Evolutionary conservation across 2,113 vertebrate genomes (phyloP).

Genomic region (Nesoenas mayeri): DNA sequence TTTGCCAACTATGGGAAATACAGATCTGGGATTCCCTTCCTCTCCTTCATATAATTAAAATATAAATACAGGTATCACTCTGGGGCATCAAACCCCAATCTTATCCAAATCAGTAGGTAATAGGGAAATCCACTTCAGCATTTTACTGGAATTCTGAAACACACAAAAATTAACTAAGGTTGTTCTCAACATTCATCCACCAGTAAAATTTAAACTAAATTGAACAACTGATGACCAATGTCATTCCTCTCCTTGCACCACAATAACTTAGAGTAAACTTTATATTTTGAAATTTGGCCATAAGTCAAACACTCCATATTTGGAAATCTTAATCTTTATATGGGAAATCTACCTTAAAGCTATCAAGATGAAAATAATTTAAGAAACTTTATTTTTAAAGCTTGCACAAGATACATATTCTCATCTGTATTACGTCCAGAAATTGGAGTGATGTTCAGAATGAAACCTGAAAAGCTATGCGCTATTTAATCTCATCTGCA

Average conservation of each 20-base stretch:
- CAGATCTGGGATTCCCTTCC: neutral
- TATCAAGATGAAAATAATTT: neutral
- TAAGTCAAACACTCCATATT: neutral
- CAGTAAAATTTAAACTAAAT: conserved; percentile 25
- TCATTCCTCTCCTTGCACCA: neutral
- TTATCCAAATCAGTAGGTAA: neutral
- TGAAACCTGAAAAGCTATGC: neutral
- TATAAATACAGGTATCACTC: neutral
- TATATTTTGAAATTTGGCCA: neutral
- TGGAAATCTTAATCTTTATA: neutral
- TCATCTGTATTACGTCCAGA: neutral
- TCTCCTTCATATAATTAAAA: neutral
- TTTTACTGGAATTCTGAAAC: neutral
- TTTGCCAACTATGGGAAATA: neutral
- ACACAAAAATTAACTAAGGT: neutral
- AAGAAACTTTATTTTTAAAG: neutral
- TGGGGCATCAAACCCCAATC: neutral
- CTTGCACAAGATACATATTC: neutral
- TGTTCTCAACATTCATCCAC: neutral
- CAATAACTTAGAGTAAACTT: neutral
- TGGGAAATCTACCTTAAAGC: neutral
- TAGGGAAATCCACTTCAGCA: neutral
- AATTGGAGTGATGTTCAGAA: neutral
- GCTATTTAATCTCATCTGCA: neutral
- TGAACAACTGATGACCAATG: neutral